Base-by-base conservation (phyloP, 2,888 invertebrate genomes). In the Drosophila colorata region DNA sequence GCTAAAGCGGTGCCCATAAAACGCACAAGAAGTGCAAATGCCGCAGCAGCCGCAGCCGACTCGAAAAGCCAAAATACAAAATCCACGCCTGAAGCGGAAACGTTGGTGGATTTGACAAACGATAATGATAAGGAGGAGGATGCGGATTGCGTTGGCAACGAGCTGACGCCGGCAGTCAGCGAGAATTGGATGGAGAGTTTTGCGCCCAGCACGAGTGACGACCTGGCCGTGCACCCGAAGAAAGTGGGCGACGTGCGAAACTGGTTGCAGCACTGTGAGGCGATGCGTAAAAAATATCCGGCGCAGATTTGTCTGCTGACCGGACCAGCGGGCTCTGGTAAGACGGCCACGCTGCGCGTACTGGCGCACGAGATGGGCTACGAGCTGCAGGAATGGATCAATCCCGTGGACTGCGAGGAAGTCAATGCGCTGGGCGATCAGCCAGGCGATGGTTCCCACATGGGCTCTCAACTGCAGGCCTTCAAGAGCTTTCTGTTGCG, bases 251-350 rank as follows among this genome's bases (percentile, higher is more conserved):
- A 96, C 92, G 93, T 97, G 37, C 94, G 95, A 79, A 93, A 93
- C 25, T 97, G 96, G 96, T 80, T 97, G 3, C 68, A 64, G 7
- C 87, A 90, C 59, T 90, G 89, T 51, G 77, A 86, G 5, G 60
- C 64, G 0, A 59, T 83, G 53, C 76, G 72, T 1, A 78, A 48
- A 2, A 89, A 89, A 38, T 85, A 81, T 31, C 91, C 92, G 0
- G 80, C 87, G 0, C 93, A 93, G 53, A 94, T 96, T 73, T 92
- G 97, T 38, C 90, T 98, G 4, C 79, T 98, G 20, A 95, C 95
- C 7, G 98, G 98, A 0, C 96, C 98, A 20, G 94, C 97, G 0
- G 98, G 98, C 0, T 94, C 95, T 89, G 97, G 97, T 0, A 98
- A 98, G 93, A 96, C 97, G 1, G 94, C 95, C 0, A 95, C 96